Base-by-base conservation (phyloP, 2,797 vertebrate genomes). In the Sorex maritimensis region DNA sequence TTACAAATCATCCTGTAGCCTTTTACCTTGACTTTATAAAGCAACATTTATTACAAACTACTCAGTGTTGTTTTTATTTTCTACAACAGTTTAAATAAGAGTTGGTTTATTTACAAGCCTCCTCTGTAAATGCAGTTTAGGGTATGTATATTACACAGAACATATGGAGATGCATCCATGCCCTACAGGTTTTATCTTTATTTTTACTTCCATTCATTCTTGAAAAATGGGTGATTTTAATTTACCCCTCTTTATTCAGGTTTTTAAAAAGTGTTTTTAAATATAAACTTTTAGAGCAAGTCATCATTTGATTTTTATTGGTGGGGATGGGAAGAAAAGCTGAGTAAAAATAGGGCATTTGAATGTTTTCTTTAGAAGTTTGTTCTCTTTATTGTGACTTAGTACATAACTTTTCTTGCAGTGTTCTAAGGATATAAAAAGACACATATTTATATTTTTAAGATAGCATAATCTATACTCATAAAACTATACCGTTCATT, bases 381-480 rank as follows among this genome's bases (percentile, higher is more conserved):
- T 67, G 61, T 80, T 78, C 13, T 9, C 52, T 77, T 74, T 17
- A 71, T 14, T 81, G 65, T 78, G 19, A 11, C 34, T 55, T 84
- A 21, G 6, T 30, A 17, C 38, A 84, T 86, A 55, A 63, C 75
- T 73, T 34, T 86, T 49, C 49, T 75, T 58, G 63, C 69, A 14
- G 5, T 73, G 26, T 67, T 84, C 4, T 23, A 90, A 89, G n/a
- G 81, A 61, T 30, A 85, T n/a, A 46, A 83, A 73, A 82, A 78
- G 21, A 82, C 58, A 46, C 81, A 86, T 77, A 86, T 77, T 81
- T 80, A 61, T 79, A 69, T 49, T 72, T 69, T 78, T 81, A 93
- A 89, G 58, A 68, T 58, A 90, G 11, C 8, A 65, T 4, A 12
- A 55, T 81, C 17, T 75, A 49, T 61, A 49, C 34, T 72, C 82